These are phyloP conservation scores for Caenorhabditis imperialis DNA, from an alignment of 2,888 invertebrate genomes.

Conservation along the genomic window DNA sequence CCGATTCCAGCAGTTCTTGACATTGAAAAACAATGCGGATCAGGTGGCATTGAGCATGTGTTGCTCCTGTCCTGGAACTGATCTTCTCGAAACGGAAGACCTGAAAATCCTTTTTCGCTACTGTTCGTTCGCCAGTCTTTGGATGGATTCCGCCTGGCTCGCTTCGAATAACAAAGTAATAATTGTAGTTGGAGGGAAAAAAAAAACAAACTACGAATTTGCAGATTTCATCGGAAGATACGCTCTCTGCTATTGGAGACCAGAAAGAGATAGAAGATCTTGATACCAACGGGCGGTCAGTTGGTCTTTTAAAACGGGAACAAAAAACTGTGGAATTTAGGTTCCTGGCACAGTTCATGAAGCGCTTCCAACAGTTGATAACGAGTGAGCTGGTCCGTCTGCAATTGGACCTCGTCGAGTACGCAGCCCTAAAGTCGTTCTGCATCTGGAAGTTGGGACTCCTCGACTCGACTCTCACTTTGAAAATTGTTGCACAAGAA, in stretches of 20 bases:
- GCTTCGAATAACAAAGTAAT: neutral
- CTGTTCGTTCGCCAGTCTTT: slow-evolving; percentile 27
- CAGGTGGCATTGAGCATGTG: slow-evolving; percentile 14
- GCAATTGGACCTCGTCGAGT: slow-evolving; percentile 52
- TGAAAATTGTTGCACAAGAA: slow-evolving; percentile 44
- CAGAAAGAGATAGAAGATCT: too few relatives aligned
- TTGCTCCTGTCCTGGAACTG: slow-evolving; percentile 20
- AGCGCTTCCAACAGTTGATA: slow-evolving; percentile 14
- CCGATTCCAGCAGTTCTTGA: slow-evolving; percentile 8
- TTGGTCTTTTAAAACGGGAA: too few relatives aligned
- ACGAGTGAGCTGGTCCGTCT: slow-evolving; percentile 16
- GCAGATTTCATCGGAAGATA: too few relatives aligned
- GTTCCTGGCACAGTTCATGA: too few relatives aligned
- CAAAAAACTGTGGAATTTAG: too few relatives aligned
- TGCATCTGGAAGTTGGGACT: slow-evolving; percentile 59
- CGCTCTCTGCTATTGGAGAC: too few relatives aligned
- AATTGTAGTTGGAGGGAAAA: too few relatives aligned
- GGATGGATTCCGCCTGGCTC: slow-evolving; percentile 33
- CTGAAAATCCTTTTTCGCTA: slow-evolving; percentile 8
- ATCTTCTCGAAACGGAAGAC: slow-evolving; percentile 12
- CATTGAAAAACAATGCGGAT: slow-evolving; percentile 11
- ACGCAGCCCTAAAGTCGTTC: slow-evolving; percentile 57
- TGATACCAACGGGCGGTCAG: too few relatives aligned
- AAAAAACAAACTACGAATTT: too few relatives aligned
- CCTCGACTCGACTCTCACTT: slow-evolving; percentile 41